Base-by-base conservation (phyloP, 2,888 invertebrate species). In the Dasypogon diadema region DNA sequence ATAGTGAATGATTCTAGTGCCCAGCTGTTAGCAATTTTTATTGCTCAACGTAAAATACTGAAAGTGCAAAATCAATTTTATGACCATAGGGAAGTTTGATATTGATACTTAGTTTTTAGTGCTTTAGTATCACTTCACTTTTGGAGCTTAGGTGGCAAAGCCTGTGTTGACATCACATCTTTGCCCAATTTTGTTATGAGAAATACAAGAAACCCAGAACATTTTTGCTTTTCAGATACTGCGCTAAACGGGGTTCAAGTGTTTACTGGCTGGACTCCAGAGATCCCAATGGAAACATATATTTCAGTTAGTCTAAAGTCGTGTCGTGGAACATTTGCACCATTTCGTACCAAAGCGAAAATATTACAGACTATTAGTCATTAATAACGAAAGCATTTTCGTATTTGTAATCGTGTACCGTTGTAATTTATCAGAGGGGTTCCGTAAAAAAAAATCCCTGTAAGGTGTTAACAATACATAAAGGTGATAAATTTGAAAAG, bases 21-120 rank as follows among this genome's bases (percentile, higher is more conserved):
- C 37, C 60, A 60, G 37, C 22, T 60, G 60, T 37, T 37, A 18
- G 12, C 34, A 10, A 60, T 12, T 58, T 16, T 37, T 26, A 16
- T 37, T 34, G 60, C 12, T 18, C 3, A 10, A 18, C 24, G 5
- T 22, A 5, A 2, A 1, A 21, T 21, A 6, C 5, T 8, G 12
- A 60, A 34, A 60, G 60, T 60, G 37, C 1, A 22, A 34, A 60
- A 60, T 60, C 60, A 60, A 60, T 60, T 60, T 60, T 60, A 60
- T 4, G 37, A 60, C 60, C 37, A 60, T 18, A n/a, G n/a, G n/a
- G n/a, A n/a, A n/a, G n/a, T n/a, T n/a, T n/a, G n/a, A n/a, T n/a
- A n/a, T n/a, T n/a, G n/a, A n/a, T n/a, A n/a, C n/a, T n/a, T n/a
- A n/a, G n/a, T n/a, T n/a, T n/a, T n/a, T n/a, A n/a, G n/a, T n/a